Evolutionary conservation across 2,113 vertebrate genomes (phyloP), one percentile per base, ranked within the genome.

Genomic region (Typhlomys cinereus): DNA sequence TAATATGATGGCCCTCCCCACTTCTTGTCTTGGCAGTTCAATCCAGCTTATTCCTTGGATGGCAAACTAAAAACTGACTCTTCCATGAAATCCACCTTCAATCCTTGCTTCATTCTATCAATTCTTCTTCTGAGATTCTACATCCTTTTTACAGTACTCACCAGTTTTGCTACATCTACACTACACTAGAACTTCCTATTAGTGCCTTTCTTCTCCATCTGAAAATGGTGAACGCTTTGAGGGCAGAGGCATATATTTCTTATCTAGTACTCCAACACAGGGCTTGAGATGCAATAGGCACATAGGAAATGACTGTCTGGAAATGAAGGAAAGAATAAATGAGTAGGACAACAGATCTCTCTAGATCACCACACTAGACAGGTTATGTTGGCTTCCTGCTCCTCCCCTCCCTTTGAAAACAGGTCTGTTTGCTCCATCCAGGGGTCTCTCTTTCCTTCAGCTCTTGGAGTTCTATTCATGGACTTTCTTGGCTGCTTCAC

Each of bases 401-500:
- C 34, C 64, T n/a, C 21, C 25, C 5, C 7, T 39, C 23, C 52
- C 48, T 44, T 48, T 57, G 13, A 80, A 4, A 50, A 7, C 3
- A 67, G 66, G 15, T 54, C 87, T 48, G 71, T 39, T 39, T 80
- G 73, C 89, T 54, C 64, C 61, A 52, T 48, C n/a, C 50, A 48
- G 34, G n/a, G 9, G 39, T 78, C 75, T 66, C 36, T 67, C 89
- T 54, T 74, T 84, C 41, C 69, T 44, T 15, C 25, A 84, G 74
- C 70, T 96, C 69, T 20, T 29, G 71, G 66, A 62, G 59, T 76
- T 52, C 76, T 23, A 10, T 69, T 31, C 46, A 1, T 44, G 54
- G 57, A 71, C 84, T 79, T 91, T 83, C 85, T 83, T 46, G 54
- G 92, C 80, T 75, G 36, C 52, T 52, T 80, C 34, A 17, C 69